phyloP scores from a whole-genome alignment of 1,140 invertebrate species.

The Scaptomyza graminum region DNA sequence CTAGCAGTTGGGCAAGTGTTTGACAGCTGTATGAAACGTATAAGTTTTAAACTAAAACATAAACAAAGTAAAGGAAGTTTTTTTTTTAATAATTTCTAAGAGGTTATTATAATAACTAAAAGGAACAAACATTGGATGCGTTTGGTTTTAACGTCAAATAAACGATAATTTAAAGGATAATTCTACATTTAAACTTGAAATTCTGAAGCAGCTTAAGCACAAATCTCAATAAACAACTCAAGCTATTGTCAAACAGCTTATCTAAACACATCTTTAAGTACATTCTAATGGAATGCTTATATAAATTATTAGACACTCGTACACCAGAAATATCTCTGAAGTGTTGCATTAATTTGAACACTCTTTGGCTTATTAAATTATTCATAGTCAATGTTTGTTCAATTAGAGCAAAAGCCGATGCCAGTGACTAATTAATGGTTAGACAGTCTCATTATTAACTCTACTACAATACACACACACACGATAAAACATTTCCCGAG shows the following conservation, averaged over 20 bases:
- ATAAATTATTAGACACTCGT: constrained; percentile 1
- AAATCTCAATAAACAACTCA: no score
- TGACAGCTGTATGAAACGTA: background rate
- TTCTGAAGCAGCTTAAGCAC: no score
- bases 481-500: background rate
- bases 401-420: constrained; percentile 39
- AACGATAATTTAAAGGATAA: no score
- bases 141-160: no score
- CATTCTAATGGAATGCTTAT: constrained; percentile 12
- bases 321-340: constrained; percentile 4
- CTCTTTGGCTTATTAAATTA: constrained; percentile 34
- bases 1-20: background rate
- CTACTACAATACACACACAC: background rate
- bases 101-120: no score
- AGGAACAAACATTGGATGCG: no score
- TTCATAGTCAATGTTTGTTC: constrained; percentile 43
- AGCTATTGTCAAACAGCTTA: background rate
- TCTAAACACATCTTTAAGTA: background rate
- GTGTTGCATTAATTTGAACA: constrained; percentile 41
- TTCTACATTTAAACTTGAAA: no score
- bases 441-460: constrained; percentile 34
- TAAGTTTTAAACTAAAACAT: background rate
- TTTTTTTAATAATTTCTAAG: background rate
- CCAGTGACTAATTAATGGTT: constrained; percentile 44
- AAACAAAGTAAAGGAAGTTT: background rate